phyloP scores from a whole-genome alignment of 1,140 invertebrate species.

The Drosophila nebulosa region DNA sequence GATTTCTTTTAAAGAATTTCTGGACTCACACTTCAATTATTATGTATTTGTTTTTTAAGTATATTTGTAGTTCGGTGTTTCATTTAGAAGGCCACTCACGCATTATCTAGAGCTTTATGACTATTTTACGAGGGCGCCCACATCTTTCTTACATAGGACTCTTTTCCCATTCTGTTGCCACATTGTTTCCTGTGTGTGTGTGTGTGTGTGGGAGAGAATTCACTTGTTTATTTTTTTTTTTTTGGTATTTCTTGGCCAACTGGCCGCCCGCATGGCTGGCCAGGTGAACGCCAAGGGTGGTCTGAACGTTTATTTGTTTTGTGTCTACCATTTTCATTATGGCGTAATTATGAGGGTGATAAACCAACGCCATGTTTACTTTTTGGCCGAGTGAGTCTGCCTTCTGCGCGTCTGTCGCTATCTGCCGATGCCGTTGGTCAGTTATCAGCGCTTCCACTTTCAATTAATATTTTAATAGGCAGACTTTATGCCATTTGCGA shows the following conservation, averaged over 20 bases:
- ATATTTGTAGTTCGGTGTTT: constrained; percentile 22
- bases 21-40: no score
- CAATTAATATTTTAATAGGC: constrained; percentile 79
- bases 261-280: not conserved
- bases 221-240: not conserved
- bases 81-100: constrained; percentile 20
- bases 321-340: constrained; percentile 67
- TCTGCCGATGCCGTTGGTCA: constrained; percentile 24
- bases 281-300: constrained; percentile 32
- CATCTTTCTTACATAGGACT: constrained; percentile 18
- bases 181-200: not conserved
- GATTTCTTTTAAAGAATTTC: no score
- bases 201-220: not conserved
- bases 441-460: constrained; percentile 66
- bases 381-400: constrained; percentile 27
- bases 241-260: not conserved
- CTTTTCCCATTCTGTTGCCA: not conserved
- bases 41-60: not conserved
- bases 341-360: constrained; percentile 60
- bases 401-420: constrained; percentile 11
- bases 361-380: constrained; percentile 44
- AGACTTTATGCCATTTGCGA: constrained; percentile 67
- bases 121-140: constrained; percentile 55
- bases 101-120: constrained; percentile 53
- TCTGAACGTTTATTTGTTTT: constrained; percentile 46